Evolutionary conservation across 64 coral and sea anemone genomes (phyloP).

Genomic region (Actinia equina): DNA sequence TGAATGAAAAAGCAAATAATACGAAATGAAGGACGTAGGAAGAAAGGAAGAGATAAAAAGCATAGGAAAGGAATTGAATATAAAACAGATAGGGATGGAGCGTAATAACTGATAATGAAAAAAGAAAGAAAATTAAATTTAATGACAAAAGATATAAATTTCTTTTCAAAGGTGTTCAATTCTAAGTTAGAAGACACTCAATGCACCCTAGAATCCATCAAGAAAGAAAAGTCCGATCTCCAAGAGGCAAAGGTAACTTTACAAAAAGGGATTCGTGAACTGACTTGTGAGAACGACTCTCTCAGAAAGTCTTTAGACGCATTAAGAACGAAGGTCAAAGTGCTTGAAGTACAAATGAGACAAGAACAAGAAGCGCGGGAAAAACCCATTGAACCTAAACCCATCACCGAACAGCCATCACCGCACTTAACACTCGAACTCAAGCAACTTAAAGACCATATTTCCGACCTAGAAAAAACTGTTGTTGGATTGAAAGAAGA

Average conservation of each 20-base stretch:
- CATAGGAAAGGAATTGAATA: no score
- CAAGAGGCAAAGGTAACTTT: conserved; percentile 43
- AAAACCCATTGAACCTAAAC: not conserved
- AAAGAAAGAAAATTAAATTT: no score
- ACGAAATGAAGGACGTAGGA: no score
- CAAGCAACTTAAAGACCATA: conserved; percentile 35
- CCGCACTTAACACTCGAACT: conserved; percentile 13
- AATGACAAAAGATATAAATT: no score
- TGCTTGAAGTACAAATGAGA: conserved; percentile 57
- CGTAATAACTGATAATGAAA: no score
- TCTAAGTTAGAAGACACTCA: conserved; percentile 43
- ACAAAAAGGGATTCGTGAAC: conserved; percentile 35
- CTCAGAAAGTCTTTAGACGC: conserved; percentile 45
- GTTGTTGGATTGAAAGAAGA: conserved; percentile 34
- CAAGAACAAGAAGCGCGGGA: conserved; percentile 17
- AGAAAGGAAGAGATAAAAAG: no score
- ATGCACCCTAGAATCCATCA: conserved; percentile 24
- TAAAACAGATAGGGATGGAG: no score
- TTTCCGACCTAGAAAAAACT: conserved; percentile 29
- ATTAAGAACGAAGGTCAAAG: conserved; percentile 37
- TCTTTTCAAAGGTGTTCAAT: conserved; percentile 40
- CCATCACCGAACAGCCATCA: conserved; percentile 13
- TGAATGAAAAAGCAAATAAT: no score
- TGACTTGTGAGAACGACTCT: conserved; percentile 51
- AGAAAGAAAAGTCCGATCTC: conserved; percentile 38